Base-by-base conservation (phyloP, 2,797 vertebrate species). In the Cirrhinus molitorella region DNA sequence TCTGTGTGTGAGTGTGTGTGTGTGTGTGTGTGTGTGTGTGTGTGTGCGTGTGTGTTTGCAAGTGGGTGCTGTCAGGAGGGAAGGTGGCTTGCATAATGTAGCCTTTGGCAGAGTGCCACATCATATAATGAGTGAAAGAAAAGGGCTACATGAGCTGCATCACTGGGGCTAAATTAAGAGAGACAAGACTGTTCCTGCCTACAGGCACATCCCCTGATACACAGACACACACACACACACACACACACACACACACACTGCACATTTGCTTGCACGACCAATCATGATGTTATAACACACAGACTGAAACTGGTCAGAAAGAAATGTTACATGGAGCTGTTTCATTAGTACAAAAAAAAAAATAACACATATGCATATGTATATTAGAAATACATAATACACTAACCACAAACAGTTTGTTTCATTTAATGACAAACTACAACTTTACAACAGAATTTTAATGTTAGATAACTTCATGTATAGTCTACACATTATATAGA, bases 71-170 rank as follows among this genome's bases (percentile, higher is more conserved):
- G 34, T 59, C 19, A 25, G 28, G 10, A 68, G 70, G 12, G 31
- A 74, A 53, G 65, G 77, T 66, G 17, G 19, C 40, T 86, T 84
- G 85, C 85, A 88, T 87, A 88, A 87, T 83, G 65, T 67, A 76
- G 87, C 79, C 87, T 83, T 81, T 88, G 85, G 87, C 85, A 55
- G 1, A 25, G 55, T 45, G 85, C 85, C 89, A 90, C 81, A 57
- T 81, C 47, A 81, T 76, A 84, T 86, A 87, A 87, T 83, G 72
- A 85, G 79, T 49, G 77, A 84, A 85, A 81, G 76, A 71, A 79
- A 73, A 55, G 65, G 66, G 76, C 79, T 77, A 76, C 65, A 88
- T 85, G 70, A 88, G 71, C 72, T 63, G 43, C 21, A 66, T 83
- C 84, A 79, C 61, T 40, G 34, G 12, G 74, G 61, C 76, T 78